Base-by-base conservation (phyloP, 1,140 invertebrate species). In the Tetraneura akinire region DNA sequence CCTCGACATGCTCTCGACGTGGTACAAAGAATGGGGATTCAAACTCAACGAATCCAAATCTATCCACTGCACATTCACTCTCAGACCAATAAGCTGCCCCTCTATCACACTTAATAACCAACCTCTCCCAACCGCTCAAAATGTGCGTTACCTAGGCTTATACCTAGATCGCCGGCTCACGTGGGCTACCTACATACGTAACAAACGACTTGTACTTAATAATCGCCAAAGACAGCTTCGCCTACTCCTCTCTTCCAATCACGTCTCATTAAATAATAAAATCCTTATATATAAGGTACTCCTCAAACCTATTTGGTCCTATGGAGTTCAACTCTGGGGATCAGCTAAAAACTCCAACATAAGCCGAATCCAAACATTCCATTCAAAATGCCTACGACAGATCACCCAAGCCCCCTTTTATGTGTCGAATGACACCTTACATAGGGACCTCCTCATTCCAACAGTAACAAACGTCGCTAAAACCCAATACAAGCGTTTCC, bases 161-260 rank as follows among this genome's bases (percentile, higher is more conserved):
- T n/a, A n/a, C n/a, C n/a, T n/a, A n/a, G n/a, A n/a, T n/a, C n/a
- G n/a, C n/a, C n/a, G n/a, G n/a, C n/a, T n/a, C n/a, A n/a, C n/a
- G n/a, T n/a, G n/a, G n/a, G n/a, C n/a, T 18, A 29, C 47, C 16
- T 21, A 51, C 47, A 68, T 37, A 32, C 64, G n/a, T 21, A 21
- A 32, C 64, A 68, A 68, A 45, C 64, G 37, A n/a, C 64, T 68
- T 16, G 37, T 42, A 16, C 37, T 68, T 18, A 68, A 68, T 11
- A 68, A 68, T n/a, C 37, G 64, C 11, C 21, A 18, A 16, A 16
- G 37, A n/a, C 64, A 68, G 37, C 37, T 68, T 3, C 37, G 64
- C n/a, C n/a, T n/a, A n/a, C n/a, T n/a, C n/a, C n/a, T n/a, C n/a
- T n/a, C n/a, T n/a, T n/a, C n/a, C n/a, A 68, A 45, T 1, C 53